These are phyloP conservation scores for Trypoxylus dichotomus DNA, from an alignment of 1,140 invertebrate genomes.

Conservation along the genomic window DNA sequence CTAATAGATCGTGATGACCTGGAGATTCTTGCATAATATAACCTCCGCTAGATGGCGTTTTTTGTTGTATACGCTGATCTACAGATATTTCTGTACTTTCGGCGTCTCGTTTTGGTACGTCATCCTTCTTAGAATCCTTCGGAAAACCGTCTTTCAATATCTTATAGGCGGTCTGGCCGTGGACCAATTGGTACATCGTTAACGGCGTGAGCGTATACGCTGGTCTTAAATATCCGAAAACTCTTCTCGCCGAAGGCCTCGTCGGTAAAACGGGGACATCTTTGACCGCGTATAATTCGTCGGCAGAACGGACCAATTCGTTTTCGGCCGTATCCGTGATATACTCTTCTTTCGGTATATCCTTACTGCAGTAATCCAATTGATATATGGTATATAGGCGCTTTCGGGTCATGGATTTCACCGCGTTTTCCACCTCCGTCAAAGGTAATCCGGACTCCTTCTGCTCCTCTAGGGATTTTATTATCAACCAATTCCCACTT, in stretches of 20 bases:
- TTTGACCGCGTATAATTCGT: neutral
- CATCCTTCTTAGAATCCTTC: neutral
- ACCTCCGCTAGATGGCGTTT: too few species aligned
- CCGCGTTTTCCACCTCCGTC: neutral
- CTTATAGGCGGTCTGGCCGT: neutral
- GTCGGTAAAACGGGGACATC: neutral
- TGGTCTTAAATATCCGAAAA: constrained; percentile 16
- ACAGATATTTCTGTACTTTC: too few species aligned
- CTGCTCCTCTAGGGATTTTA: constrained; percentile 21
- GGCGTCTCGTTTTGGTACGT: too few species aligned
- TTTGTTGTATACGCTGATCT: too few species aligned
- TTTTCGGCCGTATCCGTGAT: neutral
- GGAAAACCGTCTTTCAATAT: constrained; percentile 12
- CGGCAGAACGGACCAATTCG: neutral
- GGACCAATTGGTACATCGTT: constrained; percentile 13
- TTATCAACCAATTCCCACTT: constrained; percentile 13
- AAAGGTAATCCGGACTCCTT: neutral
- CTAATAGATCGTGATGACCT: too few species aligned
- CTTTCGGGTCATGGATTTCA: constrained; percentile 5
- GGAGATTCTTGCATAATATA: too few species aligned
- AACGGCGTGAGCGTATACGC: neutral
- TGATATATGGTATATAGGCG: neutral
- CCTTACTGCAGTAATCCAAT: neutral
- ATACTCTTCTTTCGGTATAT: constrained; percentile 8
- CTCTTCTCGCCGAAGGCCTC: neutral